Evolutionary conservation across 1,140 invertebrate species (phyloP), one percentile per base, ranked within the genome.

Genomic region (Aphidius gifuensis): DNA sequence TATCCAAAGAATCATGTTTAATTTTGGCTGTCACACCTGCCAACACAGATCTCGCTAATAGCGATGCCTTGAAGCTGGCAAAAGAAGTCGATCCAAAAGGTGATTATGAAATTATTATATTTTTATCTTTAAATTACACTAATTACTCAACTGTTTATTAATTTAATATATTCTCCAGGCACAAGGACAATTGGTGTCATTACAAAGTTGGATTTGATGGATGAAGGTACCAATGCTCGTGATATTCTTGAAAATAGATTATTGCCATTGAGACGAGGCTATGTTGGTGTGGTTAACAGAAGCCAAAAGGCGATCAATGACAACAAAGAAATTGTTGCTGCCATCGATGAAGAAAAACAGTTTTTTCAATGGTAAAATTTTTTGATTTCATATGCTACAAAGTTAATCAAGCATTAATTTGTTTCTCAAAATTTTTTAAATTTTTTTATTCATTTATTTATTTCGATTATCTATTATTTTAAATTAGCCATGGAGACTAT

Each of bases 171-270:
- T 58, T 61, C 48, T 47, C 38, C 61, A 92, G 90, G 90, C 82
- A 85, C 95, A n/a, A 88, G 98, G 70, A 99, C 97, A 6, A 99
- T 99, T 81, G 98, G 98, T 79, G 98, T 99, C 9, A 96, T 99
- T 61, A 99, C 98, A 49, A 99, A 99, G 81, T 82, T 99, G 58
- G 98, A 99, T 87, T 86, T 99, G 74, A 99, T 99, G 97, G 98
- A 99, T 77, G 96, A 99, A 75, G 98, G 98, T 40, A 99, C 97
- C 40, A 97, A 99, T 85, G 97, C 97, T 7, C 85, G 94, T 58
- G 97, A 99, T 70, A 94, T 99, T 67, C 83, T 99, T 60, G 97
- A 99, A 82, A 99, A 99, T 82, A 96, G 95, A 80, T 82, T 99
- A 57, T 83, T 99, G 62, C 96, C 97, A 5, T 83, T 99, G 54